These are phyloP conservation scores for Oryzaephilus surinamensis DNA, from an alignment of 1,140 invertebrate species.

Conservation along the genomic window DNA sequence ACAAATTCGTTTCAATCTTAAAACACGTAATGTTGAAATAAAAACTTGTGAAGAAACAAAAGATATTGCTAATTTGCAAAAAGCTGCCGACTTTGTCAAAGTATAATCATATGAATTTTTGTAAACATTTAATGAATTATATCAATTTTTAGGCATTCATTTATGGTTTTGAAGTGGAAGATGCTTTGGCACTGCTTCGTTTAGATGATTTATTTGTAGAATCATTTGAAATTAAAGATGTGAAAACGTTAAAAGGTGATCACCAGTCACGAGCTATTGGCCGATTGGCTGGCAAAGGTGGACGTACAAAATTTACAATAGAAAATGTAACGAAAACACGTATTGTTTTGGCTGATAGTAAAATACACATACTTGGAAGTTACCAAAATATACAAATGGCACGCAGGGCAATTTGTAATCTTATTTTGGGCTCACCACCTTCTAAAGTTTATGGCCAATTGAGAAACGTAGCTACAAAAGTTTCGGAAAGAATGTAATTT, in stretches of 20 bases:
- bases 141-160: conserved; percentile 67
- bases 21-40: conserved; percentile 83
- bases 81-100: conserved; percentile 95
- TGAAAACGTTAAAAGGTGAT: conserved; percentile 92
- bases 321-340: conserved; percentile 99
- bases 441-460: conserved; percentile 94
- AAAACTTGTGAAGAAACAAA: conserved; percentile 62
- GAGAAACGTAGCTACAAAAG: conserved; percentile 67
- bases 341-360: conserved; percentile 92
- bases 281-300: conserved; percentile 92
- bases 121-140: neutral
- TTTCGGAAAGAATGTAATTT: conserved; percentile 73
- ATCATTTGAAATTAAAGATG: conserved; percentile 94
- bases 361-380: conserved; percentile 96
- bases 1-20: conserved; percentile 91
- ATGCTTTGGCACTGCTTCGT: conserved; percentile 87
- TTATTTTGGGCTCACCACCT: conserved; percentile 92
- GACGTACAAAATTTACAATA: conserved; percentile 95
- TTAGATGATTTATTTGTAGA: conserved; percentile 97
- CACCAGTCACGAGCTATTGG: conserved; percentile 93
- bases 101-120: conserved; percentile 27
- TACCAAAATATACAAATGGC: conserved; percentile 96
- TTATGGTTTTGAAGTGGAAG: conserved; percentile 95
- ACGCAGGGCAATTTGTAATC: conserved; percentile 89
- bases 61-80: conserved; percentile 87